These are phyloP conservation scores for Phoenicopterus ruber DNA, from an alignment of 2,113 vertebrate genomes.

Conservation along the genomic window DNA sequence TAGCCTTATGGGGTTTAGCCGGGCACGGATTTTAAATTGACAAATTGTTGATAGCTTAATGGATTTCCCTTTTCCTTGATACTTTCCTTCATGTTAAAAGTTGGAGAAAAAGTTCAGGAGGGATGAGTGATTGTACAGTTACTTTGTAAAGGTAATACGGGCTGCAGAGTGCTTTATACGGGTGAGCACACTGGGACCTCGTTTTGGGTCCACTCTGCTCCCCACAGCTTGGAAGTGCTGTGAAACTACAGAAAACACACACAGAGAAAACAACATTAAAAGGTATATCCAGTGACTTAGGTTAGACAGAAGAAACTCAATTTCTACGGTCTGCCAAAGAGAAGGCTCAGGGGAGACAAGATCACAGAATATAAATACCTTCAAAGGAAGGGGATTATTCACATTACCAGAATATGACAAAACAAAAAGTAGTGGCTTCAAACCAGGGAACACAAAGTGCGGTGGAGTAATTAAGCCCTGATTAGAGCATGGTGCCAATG, in stretches of 20 bases:
- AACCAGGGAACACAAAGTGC: background rate
- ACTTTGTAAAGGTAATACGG: background rate
- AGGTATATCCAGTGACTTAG: background rate
- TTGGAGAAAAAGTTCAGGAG: background rate
- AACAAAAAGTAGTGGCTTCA: background rate
- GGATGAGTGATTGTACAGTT: background rate
- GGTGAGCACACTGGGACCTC: background rate
- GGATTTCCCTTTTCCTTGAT: background rate
- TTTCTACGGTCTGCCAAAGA: background rate
- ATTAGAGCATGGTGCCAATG: background rate
- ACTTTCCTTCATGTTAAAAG: background rate
- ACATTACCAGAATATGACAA: background rate
- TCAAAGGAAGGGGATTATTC: conserved; percentile 35
- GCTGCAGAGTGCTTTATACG: background rate
- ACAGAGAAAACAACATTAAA: background rate
- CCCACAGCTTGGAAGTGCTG: background rate
- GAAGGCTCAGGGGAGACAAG: conserved; percentile 27
- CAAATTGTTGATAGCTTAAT: background rate
- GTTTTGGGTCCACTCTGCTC: background rate
- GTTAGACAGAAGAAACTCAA: background rate
- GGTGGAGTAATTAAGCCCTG: background rate
- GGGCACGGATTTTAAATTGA: background rate
- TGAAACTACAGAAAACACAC: background rate
- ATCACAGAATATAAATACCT: conserved; percentile 35
- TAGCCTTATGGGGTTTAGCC: background rate